Percentiles rank a stretch among this genome's conserved stretches.
Conservation (phyloP, 2,888 invertebrate genomes). For the Rotaria magnacalcarata region DNA sequence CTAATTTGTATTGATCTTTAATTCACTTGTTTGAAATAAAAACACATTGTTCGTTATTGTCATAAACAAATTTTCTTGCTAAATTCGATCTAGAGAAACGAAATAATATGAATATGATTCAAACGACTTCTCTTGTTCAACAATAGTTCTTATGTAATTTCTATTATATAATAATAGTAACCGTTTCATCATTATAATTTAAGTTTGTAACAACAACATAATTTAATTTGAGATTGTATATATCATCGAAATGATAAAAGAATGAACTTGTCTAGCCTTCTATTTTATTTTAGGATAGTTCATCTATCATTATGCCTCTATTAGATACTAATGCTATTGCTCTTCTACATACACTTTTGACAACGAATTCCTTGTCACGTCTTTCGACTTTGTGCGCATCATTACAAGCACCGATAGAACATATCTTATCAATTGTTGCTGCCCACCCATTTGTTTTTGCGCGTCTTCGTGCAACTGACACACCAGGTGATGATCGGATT, state of each 20-base stretch:
- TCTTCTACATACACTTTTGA: slow-evolving; percentile 23
- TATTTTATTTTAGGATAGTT: background rate
- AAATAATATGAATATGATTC: no score
- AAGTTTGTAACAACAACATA: no score
- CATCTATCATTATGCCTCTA: background rate
- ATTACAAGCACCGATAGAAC: background rate
- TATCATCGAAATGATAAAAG: background rate
- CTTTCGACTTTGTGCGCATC: background rate
- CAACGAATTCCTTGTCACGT: background rate
- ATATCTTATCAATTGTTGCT: slow-evolving; percentile 16
- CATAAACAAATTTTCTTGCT: no score
- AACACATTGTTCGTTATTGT: no score
- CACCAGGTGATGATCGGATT: slow-evolving; percentile 27
- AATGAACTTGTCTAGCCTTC: background rate
- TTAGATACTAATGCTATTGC: slow-evolving; percentile 23
- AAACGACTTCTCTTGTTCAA: no score
- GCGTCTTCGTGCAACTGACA: background rate
- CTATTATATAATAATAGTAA: no score
- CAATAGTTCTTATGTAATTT: no score
- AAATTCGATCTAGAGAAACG: background rate
- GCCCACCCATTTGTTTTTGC: background rate
- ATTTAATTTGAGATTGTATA: no score
- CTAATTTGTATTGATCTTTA: no score
- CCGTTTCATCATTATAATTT: no score
- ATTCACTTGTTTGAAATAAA: background rate